A percentile compares a stretch with the other conserved stretches of the same genome.
Evolutionary conservation across 2,888 invertebrate species (phyloP).

Genomic region (Rhingia campestris): DNA sequence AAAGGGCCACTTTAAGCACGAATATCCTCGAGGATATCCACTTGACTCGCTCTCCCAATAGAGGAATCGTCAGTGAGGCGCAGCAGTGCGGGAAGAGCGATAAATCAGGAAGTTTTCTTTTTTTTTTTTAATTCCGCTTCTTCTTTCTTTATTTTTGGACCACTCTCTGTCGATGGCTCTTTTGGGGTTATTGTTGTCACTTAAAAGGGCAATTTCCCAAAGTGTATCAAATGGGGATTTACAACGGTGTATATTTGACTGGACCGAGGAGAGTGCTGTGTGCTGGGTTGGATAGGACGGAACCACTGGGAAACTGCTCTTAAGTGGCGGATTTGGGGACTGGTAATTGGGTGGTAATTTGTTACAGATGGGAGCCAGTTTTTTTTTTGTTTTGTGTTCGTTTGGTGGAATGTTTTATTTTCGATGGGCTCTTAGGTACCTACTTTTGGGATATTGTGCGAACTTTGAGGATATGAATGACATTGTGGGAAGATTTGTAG

Average conservation of each 20-base stretch:
- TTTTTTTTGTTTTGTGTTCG: constrained; percentile 1
- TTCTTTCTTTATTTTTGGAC: constrained; percentile 38
- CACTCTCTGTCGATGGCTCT: constrained; percentile 67
- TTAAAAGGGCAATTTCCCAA: constrained; percentile 73
- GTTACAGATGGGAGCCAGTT: constrained; percentile 38
- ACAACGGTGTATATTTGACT: constrained; percentile 70
- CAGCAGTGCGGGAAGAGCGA: constrained; percentile 55
- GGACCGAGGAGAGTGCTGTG: constrained; percentile 19
- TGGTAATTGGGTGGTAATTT: constrained; percentile 74
- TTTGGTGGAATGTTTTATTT: not conserved
- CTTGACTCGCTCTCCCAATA: constrained; percentile 65
- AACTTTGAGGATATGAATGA: constrained; percentile 31
- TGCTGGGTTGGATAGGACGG: not conserved
- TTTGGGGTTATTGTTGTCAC: constrained; percentile 75
- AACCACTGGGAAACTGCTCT: constrained; percentile 53
- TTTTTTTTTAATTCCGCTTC: constrained; percentile 50
- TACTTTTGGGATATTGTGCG: constrained; percentile 12
- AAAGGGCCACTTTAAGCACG: constrained; percentile 70
- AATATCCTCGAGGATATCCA: constrained; percentile 70
- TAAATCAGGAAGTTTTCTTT: constrained; percentile 70
- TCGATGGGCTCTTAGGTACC: not conserved
- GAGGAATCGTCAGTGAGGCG: constrained; percentile 25
- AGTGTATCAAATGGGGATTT: constrained; percentile 74
- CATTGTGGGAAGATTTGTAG: constrained; percentile 6
- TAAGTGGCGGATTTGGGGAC: constrained; percentile 47